A percentile compares a stretch with the other conserved stretches of the same genome.
These are phyloP conservation scores for Perca schrenkii DNA, from an alignment of 2,113 vertebrate species.

Conservation along the genomic window DNA sequence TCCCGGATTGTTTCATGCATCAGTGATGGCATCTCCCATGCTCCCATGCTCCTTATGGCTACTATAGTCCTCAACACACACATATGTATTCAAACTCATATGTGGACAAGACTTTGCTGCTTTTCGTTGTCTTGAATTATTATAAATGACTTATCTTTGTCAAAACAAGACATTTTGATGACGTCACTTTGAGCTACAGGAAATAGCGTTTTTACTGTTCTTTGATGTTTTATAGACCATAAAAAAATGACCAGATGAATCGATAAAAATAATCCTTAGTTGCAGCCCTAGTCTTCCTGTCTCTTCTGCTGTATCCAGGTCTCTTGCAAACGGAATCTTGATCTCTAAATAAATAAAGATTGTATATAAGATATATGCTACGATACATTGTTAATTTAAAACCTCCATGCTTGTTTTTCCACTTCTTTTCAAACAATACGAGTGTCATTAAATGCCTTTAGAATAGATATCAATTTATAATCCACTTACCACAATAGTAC, in stretches of 20 bases:
- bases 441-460: neutral
- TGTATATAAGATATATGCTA: neutral
- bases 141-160: neutral
- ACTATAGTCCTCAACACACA: neutral
- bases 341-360: neutral
- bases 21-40: slow-evolving; percentile 49
- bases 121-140: too few species aligned
- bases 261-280: neutral
- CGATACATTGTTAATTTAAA: neutral
- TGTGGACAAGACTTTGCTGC: neutral
- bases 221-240: neutral
- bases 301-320: neutral
- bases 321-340: neutral
- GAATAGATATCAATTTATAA: neutral
- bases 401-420: neutral
- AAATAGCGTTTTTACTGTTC: neutral
- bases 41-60: slow-evolving; percentile 35
- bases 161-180: neutral
- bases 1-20: slow-evolving; percentile 36
- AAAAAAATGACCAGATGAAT: neutral
- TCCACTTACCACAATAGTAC: neutral
- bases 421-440: neutral
- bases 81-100: neutral
- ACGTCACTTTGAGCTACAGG: neutral
- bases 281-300: neutral